Evolutionary conservation across 2,113 vertebrate species (phyloP), one percentile per base, ranked within the genome.

Genomic region (Psilopogon haemacephalus): DNA sequence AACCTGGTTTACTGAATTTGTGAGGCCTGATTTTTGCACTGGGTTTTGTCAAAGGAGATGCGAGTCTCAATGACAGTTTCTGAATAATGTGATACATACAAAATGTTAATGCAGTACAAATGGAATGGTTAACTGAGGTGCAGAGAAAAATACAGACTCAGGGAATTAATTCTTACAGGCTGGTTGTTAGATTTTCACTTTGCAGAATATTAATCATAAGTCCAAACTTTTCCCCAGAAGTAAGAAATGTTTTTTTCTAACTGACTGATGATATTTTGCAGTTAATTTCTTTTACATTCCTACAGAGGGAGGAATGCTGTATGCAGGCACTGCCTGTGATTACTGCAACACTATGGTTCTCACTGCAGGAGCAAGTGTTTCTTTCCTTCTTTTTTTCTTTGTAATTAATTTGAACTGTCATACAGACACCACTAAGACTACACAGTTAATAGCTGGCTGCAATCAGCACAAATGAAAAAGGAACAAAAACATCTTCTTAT

Each of bases 391-490:
- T 70, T 73, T 37, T 70, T 37, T 18, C 11, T 13, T 23, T 12
- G 18, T n/a, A 10, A 12, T 32, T 3, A 21, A 28, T 24, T 75
- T 75, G 63, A 60, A 81, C 3, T 52, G 40, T 73, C 32, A 60
- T 77, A 52, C 23, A 67, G 76, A 38, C 50, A 70, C 8, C 14
- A 24, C 40, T 44, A 71, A 35, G 60, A 42, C n/a, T 14, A 59
- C 80, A 75, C 33, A 44, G 90, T 37, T 50, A 89, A 76, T 87
- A 93, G 67, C 74, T 94, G 91, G 71, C 71, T 91, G 91, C 82
- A 79, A 67, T 82, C 67, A 93, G 63, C 21, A 67, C 58, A 13
- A 5, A 33, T n/a, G 48, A 81, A 62, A 69, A 78, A 90, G 62
- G 71, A 87, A 75, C 38, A 81, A 81, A 88, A 37, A 7, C 26